These are phyloP conservation scores for Orchestia grillus DNA, from an alignment of 1,140 invertebrate genomes.

Conservation along the genomic window DNA sequence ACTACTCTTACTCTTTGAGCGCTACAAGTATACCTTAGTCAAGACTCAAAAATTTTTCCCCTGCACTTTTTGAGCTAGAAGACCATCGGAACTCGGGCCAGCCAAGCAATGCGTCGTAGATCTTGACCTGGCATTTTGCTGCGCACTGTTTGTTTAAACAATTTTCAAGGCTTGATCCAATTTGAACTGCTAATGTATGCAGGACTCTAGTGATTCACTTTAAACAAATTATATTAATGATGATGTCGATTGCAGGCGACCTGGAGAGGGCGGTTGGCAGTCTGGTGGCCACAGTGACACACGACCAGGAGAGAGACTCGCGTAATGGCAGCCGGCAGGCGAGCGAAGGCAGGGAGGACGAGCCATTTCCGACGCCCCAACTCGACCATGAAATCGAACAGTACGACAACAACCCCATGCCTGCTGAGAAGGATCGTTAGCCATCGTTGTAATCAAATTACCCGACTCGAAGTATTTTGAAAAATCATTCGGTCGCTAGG, in stretches of 20 bases:
- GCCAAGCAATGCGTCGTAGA: too few relatives aligned
- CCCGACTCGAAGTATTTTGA: neutral
- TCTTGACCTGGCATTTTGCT: too few relatives aligned
- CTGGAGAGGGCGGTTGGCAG: conserved; percentile 87
- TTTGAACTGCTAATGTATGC: too few relatives aligned
- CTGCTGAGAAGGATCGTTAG: conserved; percentile 40
- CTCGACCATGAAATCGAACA: conserved; percentile 32
- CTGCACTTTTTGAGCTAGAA: too few relatives aligned
- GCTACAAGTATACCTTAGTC: too few relatives aligned
- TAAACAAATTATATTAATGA: neutral
- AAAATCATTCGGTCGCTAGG: neutral
- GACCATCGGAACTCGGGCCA: too few relatives aligned
- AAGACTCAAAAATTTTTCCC: too few relatives aligned
- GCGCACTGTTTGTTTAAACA: too few relatives aligned
- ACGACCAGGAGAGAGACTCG: conserved; percentile 75
- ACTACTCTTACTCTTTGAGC: too few relatives aligned
- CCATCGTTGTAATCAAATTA: neutral
- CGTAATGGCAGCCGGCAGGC: conserved; percentile 59
- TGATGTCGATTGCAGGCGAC: conserved; percentile 76
- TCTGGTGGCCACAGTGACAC: conserved; percentile 88
- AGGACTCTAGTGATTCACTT: neutral
- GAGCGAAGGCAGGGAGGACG: conserved; percentile 1
- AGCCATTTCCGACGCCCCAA: neutral
- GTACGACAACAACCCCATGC: conserved; percentile 50
- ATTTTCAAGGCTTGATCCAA: too few relatives aligned